Percentiles rank a stretch among this genome's conserved stretches.
phyloP scores from a whole-genome alignment of 2,888 invertebrate species.

The Vanessa cardui region DNA sequence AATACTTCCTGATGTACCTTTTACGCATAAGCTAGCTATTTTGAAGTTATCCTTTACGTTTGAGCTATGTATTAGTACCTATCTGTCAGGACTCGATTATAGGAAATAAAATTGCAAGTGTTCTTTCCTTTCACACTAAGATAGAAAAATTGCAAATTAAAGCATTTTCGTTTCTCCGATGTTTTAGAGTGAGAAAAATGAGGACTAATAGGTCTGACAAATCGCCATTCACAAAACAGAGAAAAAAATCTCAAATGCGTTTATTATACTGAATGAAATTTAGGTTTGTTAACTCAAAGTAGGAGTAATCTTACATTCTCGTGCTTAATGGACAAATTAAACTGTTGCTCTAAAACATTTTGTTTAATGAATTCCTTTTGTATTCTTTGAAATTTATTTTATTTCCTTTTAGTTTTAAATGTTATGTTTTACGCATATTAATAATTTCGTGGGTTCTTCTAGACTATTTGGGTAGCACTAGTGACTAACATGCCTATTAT shows the following conservation, averaged over 20 bases:
- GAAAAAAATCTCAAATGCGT: slow-evolving; percentile 28
- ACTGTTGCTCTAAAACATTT: too few relatives aligned
- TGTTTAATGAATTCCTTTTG: background rate
- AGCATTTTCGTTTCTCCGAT: slow-evolving; percentile 23
- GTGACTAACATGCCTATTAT: too few relatives aligned
- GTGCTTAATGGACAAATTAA: background rate
- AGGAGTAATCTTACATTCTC: too few relatives aligned
- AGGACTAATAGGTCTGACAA: slow-evolving; percentile 39
- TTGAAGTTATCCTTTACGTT: too few relatives aligned
- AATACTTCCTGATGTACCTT: too few relatives aligned
- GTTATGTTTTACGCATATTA: too few relatives aligned
- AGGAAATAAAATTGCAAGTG: background rate
- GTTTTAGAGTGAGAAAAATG: slow-evolving; percentile 34
- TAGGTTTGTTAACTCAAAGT: background rate
- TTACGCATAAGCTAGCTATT: too few relatives aligned
- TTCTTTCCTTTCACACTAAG: slow-evolving; percentile 11
- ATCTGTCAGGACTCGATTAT: background rate
- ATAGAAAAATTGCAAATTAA: slow-evolving; percentile 32
- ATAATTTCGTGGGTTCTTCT: too few relatives aligned
- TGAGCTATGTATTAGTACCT: too few relatives aligned
- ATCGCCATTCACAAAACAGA: slow-evolving; percentile 27
- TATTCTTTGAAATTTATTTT: background rate
- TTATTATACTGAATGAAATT: slow-evolving; percentile 23
- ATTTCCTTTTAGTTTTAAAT: too few relatives aligned
- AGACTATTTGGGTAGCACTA: too few relatives aligned